These are phyloP conservation scores for Steinernema scapterisci DNA, from an alignment of 2,888 invertebrate species.

Conservation along the genomic window DNA sequence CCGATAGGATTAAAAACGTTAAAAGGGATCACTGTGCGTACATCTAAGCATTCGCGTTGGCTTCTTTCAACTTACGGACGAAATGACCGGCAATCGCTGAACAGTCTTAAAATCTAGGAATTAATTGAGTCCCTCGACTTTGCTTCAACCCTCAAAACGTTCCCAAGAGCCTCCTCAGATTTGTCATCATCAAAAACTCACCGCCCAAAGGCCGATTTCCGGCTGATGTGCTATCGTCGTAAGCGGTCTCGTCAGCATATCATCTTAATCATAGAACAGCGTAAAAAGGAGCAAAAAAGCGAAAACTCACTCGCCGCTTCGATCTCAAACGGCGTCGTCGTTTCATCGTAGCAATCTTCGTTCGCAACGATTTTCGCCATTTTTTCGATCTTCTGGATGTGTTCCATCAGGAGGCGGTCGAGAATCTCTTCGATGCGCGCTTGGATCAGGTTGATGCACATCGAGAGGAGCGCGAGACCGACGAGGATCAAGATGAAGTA, in stretches of 20 bases:
- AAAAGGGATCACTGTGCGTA: no score
- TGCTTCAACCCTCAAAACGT: slow-evolving; percentile 30
- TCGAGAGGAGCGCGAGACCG: slow-evolving; percentile 64
- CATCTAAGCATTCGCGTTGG: no score
- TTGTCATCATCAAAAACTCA: not conserved
- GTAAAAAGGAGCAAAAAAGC: not conserved
- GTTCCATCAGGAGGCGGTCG: slow-evolving; percentile 56
- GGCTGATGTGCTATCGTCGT: slow-evolving; percentile 41
- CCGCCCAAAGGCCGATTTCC: slow-evolving; percentile 34
- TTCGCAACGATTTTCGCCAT: slow-evolving; percentile 61
- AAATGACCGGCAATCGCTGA: no score
- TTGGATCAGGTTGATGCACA: slow-evolving; percentile 64
- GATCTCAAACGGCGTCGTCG: slow-evolving; percentile 56
- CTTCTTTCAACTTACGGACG: no score
- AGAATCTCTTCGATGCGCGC: slow-evolving; percentile 53
- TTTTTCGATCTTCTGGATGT: slow-evolving; percentile 64
- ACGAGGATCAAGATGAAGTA: slow-evolving; percentile 65
- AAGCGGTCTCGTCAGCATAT: slow-evolving; percentile 45
- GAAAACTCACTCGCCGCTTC: slow-evolving; percentile 51
- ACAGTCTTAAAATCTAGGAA: no score
- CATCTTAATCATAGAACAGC: slow-evolving; percentile 34
- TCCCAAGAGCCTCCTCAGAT: not conserved
- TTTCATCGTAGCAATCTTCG: slow-evolving; percentile 57
- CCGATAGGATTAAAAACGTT: no score
- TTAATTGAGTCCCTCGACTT: not conserved